Base-by-base conservation (phyloP, 2,888 invertebrate genomes). In the Drosophila falleni region DNA sequence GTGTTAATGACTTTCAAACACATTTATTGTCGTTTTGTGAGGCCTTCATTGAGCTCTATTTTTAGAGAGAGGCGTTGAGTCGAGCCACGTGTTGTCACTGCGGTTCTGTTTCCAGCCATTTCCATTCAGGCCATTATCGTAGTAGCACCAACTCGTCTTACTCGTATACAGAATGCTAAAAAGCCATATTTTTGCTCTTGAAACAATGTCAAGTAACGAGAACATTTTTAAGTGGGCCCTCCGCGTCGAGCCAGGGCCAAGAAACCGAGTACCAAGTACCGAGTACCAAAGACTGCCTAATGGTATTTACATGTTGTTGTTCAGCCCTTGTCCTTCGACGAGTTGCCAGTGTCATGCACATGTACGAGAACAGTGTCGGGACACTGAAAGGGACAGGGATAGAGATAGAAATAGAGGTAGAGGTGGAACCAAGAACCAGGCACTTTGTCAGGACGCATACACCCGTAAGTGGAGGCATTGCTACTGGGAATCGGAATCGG, bases 131-230 rank as follows among this genome's bases (percentile, higher is more conserved):
- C 70, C 75, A 75, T 75, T 70, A 75, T 63, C 10, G 37, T 53
- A 64, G 44, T 29, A 29, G n/a, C 33, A 55, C 8, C 55, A 55
- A 55, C 55, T 44, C 33, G 33, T 33, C 33, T n/a, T n/a, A 31
- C 60, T 44, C 41, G 39, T 35, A 42, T 41, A 65, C 47, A 62
- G 44, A 55, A 70, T 77, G 84, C 71, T 88, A 71, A 87, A 76
- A 81, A 87, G 82, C 84, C 87, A 81, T 84, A 83, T 78, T 74
- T 74, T 71, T 79, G 69, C 87, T 84, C 87, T 84, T 87, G 72
- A 83, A 89, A 89, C 87, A 85, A 89, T 85, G 85, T 85, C 89
- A 89, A 87, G 87, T 87, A 87, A 83, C 79, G 81, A 89, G 87
- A 69, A 75, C 71, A 73, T 75, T 71, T 74, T 84, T 59, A 79